These are phyloP conservation scores for Perccottus glenii DNA, from an alignment of 2,113 vertebrate species.

Conservation along the genomic window DNA sequence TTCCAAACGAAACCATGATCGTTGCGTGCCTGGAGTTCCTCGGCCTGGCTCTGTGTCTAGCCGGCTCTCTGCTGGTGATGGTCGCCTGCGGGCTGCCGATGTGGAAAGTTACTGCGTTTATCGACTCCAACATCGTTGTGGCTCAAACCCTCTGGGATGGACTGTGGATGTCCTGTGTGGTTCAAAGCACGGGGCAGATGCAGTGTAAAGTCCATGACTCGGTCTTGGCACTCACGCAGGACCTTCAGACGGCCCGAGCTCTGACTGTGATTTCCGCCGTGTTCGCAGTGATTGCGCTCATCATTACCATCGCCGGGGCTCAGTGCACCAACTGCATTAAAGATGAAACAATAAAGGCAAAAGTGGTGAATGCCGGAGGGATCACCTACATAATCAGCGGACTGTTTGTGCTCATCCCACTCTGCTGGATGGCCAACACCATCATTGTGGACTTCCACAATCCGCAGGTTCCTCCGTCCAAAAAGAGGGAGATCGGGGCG, in stretches of 20 bases:
- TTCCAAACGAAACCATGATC: constrained; percentile 74
- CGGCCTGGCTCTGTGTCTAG: constrained; percentile 82
- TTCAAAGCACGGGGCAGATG: constrained; percentile 93
- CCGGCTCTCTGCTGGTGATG: constrained; percentile 89
- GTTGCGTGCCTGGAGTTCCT: constrained; percentile 86
- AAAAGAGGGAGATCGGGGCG: constrained; percentile 91
- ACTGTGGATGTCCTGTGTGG: constrained; percentile 94
- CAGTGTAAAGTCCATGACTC: constrained; percentile 90
- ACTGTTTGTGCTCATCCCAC: constrained; percentile 86
- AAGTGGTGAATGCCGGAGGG: constrained; percentile 84
- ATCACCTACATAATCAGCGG: constrained; percentile 84
- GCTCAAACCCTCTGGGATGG: constrained; percentile 91
- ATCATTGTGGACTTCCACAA: constrained; percentile 91
- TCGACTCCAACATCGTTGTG: constrained; percentile 90
- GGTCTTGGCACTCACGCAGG: constrained; percentile 75
- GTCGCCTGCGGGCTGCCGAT: constrained; percentile 89
- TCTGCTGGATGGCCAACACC: constrained; percentile 93
- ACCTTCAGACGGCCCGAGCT: constrained; percentile 88
- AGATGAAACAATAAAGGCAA: constrained; percentile 78
- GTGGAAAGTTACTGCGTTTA: constrained; percentile 92
- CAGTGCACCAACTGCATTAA: constrained; percentile 92
- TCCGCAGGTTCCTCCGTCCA: constrained; percentile 75
- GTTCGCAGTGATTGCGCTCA: constrained; percentile 84
- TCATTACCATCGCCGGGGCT: constrained; percentile 87
- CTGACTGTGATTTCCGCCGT: constrained; percentile 87